phyloP scores from a whole-genome alignment of 2,797 vertebrate species.

The Enteromius treurensis region DNA sequence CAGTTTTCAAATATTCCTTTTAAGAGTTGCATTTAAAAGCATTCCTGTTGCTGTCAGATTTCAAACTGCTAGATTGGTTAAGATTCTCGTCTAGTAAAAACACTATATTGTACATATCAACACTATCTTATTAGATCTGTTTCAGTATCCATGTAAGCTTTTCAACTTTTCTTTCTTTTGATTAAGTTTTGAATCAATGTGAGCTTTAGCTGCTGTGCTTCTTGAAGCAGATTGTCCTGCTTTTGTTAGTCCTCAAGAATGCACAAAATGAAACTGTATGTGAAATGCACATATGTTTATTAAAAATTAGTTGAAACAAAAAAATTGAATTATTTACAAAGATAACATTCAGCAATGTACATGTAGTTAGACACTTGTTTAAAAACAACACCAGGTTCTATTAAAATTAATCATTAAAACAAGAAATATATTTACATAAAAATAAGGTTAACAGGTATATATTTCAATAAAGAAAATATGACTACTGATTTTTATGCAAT shows the following conservation, averaged over 20 bases:
- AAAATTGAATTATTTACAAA: slow-evolving; percentile 14
- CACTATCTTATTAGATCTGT: not conserved
- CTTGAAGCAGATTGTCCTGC: not conserved
- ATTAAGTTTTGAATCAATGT: not conserved
- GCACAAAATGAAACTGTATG: not conserved
- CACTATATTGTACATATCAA: not conserved
- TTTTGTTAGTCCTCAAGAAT: not conserved
- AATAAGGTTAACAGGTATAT: not conserved
- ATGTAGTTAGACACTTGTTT: not conserved
- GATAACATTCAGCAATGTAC: not conserved
- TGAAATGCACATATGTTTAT: slow-evolving; percentile 30
- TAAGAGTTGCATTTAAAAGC: not conserved
- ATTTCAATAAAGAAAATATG: not conserved
- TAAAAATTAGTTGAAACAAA: slow-evolving; percentile 26
- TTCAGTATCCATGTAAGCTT: not conserved
- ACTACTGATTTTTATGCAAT: not conserved
- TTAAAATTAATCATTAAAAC: slow-evolving; percentile 1
- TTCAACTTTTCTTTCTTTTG: not conserved
- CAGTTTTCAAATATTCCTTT: not conserved
- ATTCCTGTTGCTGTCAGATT: not conserved
- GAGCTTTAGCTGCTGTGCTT: not conserved
- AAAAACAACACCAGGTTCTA: not conserved
- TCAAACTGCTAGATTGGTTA: not conserved
- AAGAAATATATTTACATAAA: not conserved
- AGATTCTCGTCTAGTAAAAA: not conserved